These are phyloP conservation scores for Aphelinus atriplicis DNA, from an alignment of 1,140 invertebrate species.

Conservation along the genomic window DNA sequence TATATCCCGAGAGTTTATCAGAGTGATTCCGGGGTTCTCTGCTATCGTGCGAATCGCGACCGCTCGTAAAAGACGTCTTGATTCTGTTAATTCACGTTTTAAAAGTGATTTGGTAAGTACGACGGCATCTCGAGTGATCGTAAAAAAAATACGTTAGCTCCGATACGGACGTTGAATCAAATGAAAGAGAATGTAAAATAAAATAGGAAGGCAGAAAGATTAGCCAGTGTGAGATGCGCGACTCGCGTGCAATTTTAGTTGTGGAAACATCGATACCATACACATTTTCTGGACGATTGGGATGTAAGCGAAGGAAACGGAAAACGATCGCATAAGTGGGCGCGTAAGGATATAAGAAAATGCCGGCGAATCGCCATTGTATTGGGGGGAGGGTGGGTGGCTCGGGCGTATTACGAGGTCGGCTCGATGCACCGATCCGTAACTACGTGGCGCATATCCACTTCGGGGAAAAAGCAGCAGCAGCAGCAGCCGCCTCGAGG, in stretches of 20 bases:
- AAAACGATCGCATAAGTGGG: slow-evolving; percentile 22
- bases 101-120: slow-evolving; percentile 14
- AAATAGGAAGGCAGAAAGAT: background rate
- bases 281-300: too few species aligned
- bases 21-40: background rate
- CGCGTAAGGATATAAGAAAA: slow-evolving; percentile 29
- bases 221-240: background rate
- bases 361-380: slow-evolving; percentile 20
- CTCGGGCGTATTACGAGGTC: background rate
- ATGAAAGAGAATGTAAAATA: background rate
- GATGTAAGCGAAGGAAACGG: background rate
- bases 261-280: too few species aligned
- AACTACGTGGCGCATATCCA: slow-evolving; percentile 12
- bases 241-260: too few species aligned
- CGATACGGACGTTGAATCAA: slow-evolving; percentile 26
- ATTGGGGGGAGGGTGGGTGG: background rate
- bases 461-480: too few species aligned
- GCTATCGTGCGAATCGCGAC: background rate
- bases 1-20: background rate
- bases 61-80: slow-evolving; percentile 20
- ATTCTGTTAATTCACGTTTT: slow-evolving; percentile 18
- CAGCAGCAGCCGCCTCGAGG: background rate
- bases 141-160: slow-evolving; percentile 22
- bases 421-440: slow-evolving; percentile 21
- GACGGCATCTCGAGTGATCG: background rate